Percentiles rank a stretch among this genome's conserved stretches.
Conservation (phyloP, 2,888 invertebrate genomes). For the Ophion slaviceki region DNA sequence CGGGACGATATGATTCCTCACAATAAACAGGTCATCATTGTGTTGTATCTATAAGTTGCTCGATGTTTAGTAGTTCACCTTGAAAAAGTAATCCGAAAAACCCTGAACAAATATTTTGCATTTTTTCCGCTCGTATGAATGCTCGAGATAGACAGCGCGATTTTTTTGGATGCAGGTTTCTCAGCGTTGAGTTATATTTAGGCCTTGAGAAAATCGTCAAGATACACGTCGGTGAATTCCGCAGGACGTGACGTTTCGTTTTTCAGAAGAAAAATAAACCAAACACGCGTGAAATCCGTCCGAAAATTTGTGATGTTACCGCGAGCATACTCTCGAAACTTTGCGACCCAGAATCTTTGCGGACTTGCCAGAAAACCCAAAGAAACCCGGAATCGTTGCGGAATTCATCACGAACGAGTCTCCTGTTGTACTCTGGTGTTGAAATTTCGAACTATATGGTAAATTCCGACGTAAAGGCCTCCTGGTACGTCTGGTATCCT, state of each 20-base stretch:
- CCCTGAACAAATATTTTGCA: background rate
- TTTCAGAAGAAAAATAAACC: background rate
- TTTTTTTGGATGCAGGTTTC: background rate
- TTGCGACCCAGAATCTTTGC: no score
- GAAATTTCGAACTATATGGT: no score
- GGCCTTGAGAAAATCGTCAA: background rate
- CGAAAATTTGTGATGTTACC: background rate
- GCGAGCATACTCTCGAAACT: background rate
- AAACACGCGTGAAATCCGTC: background rate
- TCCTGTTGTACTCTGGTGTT: no score
- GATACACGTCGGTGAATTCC: no score
- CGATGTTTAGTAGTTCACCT: constrained; percentile 26
- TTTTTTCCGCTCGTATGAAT: background rate
- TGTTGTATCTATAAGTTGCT: constrained; percentile 19
- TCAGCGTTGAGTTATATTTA: background rate
- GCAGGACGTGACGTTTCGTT: background rate
- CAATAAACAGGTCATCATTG: constrained; percentile 76
- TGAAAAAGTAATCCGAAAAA: background rate
- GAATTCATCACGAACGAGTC: background rate
- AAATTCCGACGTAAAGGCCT: no score
- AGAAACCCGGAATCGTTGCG: background rate
- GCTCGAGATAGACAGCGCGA: background rate
- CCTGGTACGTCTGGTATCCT: no score
- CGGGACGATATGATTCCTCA: constrained; percentile 76
- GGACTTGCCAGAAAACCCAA: no score